These are phyloP conservation scores for Lepidochitona cinerea DNA, from an alignment of 2,888 invertebrate species.

Conservation along the genomic window DNA sequence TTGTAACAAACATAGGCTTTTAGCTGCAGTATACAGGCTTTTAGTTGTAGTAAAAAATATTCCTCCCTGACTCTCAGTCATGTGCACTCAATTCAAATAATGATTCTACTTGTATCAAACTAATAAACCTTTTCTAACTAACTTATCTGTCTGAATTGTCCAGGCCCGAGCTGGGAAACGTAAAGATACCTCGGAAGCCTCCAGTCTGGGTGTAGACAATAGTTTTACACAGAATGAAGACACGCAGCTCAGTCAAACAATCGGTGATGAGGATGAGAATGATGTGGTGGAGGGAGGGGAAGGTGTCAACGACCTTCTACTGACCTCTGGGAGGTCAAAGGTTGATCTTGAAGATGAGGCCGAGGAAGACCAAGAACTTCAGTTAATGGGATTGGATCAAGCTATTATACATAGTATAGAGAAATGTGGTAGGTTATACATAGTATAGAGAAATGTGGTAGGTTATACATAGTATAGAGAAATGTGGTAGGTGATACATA, in stretches of 20 bases:
- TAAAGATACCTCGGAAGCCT: conserved; percentile 16
- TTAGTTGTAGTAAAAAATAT: no score
- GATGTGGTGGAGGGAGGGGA: conserved; percentile 67
- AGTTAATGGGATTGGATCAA: conserved; percentile 89
- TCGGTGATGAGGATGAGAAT: conserved; percentile 70
- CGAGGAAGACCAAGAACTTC: conserved; percentile 70
- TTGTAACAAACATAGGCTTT: no score
- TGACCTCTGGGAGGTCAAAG: conserved; percentile 22
- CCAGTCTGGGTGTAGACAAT: conserved; percentile 3
- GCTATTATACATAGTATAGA: conserved; percentile 94
- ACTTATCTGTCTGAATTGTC: no score
- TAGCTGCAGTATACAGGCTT: no score
- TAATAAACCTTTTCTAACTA: no score
- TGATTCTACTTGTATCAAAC: no score
- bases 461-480: conserved; percentile 54
- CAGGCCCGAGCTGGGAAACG: conserved; percentile 44
- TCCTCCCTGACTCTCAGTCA: no score
- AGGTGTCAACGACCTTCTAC: conserved; percentile 39
- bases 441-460: conserved; percentile 79
- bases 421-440: conserved; percentile 79
- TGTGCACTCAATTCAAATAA: no score
- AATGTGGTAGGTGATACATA: neutral
- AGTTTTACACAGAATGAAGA: conserved; percentile 58
- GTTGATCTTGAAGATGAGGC: conserved; percentile 69
- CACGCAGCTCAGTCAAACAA: conserved; percentile 48